phyloP scores from a whole-genome alignment of 1,140 invertebrate genomes.

The Amphibalanus amphitrite region DNA sequence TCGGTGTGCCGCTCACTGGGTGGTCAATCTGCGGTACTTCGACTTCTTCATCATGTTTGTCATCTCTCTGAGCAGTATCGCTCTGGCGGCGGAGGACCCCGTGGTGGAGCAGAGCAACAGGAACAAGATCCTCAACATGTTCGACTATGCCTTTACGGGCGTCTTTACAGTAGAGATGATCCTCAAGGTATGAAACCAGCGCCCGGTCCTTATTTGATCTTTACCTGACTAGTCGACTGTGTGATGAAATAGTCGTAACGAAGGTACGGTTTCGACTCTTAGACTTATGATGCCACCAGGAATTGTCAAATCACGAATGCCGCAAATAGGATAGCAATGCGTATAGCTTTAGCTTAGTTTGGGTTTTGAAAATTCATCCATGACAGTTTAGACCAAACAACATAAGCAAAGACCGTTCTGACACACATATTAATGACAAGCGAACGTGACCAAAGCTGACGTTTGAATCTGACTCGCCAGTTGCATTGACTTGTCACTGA shows the following conservation, averaged over 20 bases:
- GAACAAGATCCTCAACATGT: constrained; percentile 87
- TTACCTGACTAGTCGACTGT: no score
- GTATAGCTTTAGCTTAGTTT: background rate
- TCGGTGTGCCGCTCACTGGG: constrained; percentile 83
- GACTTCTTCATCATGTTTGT: constrained; percentile 99
- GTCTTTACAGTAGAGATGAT: constrained; percentile 99
- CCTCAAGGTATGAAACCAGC: constrained; percentile 54
- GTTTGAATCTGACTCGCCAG: no score
- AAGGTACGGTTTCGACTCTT: background rate
- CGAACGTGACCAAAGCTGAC: no score
- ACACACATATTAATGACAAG: no score
- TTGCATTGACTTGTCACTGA: no score
- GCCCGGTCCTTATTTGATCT: no score
- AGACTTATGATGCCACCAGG: no score
- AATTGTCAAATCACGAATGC: no score
- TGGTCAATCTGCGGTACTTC: constrained; percentile 96
- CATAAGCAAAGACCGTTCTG: no score
- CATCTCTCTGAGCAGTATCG: constrained; percentile 93
- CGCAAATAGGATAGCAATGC: background rate
- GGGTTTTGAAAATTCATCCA: no score
- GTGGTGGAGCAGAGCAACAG: constrained; percentile 72
- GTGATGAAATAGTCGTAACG: no score
- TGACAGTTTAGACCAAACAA: no score
- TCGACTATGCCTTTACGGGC: constrained; percentile 99
- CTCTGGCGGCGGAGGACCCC: constrained; percentile 97